Evolutionary conservation across 1,140 invertebrate species (phyloP), one percentile per base, ranked within the genome.

Genomic region (Camponotus floridanus): DNA sequence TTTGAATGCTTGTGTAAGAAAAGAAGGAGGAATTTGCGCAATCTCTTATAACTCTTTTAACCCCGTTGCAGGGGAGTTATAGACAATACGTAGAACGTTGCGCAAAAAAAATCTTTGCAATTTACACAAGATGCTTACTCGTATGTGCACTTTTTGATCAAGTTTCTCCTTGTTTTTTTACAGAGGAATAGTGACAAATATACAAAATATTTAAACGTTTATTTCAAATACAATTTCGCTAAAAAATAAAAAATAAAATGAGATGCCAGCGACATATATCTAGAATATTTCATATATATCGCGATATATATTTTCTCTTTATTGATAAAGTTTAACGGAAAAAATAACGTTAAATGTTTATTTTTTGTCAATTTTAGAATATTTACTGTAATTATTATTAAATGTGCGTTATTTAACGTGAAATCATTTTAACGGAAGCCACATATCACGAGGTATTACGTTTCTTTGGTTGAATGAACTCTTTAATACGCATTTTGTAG

Each of bases 21-120:
- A 81, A 81, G 39, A 15, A 18, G 55, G 8, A 45, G 45, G 26
- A 74, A 83, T 61, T 83, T 42, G 21, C 57, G 39, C 67, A 57
- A 26, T 74, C 73, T 71, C 15, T 79, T 67, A 79, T 48, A 36
- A 65, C 42, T 78, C n/a, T 68, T 26, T 68, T 70, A 39, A 70
- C n/a, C 15, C 48, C 26, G 31, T 45, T 26, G 26, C 21, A 51
- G 15, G 9, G 39, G 5, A 64, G 42, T 39, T 78, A 76, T 15
- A 21, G 9, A 13, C 13, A 42, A 67, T 13, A 48, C 15, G 26
- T 36, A 6, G 13, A 65, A 67, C 51, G 18, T 79, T 79, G 42
- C 31, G 31, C n/a, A 51, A 33, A 64, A 64, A 26, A 55, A 79
- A 55, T 79, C 68, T 33, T 55, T 15, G 21, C 33, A 7, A 26